Evolutionary conservation across 2,797 vertebrate genomes (phyloP).

Genomic region (Moxostoma hubbsi): DNA sequence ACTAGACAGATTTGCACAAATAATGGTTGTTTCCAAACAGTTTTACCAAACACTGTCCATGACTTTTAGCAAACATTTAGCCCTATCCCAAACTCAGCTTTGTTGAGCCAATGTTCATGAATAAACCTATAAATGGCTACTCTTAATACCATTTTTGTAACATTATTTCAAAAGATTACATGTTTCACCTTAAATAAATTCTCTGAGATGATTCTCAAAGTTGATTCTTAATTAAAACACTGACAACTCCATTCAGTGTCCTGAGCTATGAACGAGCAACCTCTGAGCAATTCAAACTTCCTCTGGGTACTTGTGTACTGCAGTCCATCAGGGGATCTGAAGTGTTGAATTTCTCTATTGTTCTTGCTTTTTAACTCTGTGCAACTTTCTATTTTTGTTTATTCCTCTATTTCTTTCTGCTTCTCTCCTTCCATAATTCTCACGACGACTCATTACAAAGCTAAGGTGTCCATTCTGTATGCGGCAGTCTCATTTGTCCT

Average conservation of each 20-base stretch:
- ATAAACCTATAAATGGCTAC: too few relatives aligned
- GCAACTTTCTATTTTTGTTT: slow-evolving; percentile 32
- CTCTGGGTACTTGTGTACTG: neutral
- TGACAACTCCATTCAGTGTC: slow-evolving; percentile 3
- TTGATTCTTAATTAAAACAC: slow-evolving; percentile 11
- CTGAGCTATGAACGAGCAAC: neutral
- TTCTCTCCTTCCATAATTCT: slow-evolving; percentile 37
- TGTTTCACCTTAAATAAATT: too few relatives aligned
- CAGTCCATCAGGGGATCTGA: slow-evolving; percentile 6
- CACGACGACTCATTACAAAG: slow-evolving; percentile 43
- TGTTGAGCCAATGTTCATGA: too few relatives aligned
- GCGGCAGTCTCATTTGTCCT: slow-evolving; percentile 72
- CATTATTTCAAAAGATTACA: neutral
- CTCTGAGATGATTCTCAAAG: too few relatives aligned
- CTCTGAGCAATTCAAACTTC: slow-evolving; percentile 13
- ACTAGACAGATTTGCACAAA: too few relatives aligned
- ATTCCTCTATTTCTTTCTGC: neutral
- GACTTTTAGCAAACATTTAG: too few relatives aligned
- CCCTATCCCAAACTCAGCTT: too few relatives aligned
- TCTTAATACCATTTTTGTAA: too few relatives aligned
- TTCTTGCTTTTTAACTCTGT: slow-evolving; percentile 3
- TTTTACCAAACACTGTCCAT: too few relatives aligned
- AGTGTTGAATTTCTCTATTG: slow-evolving; percentile 32
- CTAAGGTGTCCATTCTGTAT: slow-evolving; percentile 60
- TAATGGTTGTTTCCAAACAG: too few relatives aligned